phyloP scores from a whole-genome alignment of 2,797 vertebrate genomes.

The Eurystomus glaucurus region DNA sequence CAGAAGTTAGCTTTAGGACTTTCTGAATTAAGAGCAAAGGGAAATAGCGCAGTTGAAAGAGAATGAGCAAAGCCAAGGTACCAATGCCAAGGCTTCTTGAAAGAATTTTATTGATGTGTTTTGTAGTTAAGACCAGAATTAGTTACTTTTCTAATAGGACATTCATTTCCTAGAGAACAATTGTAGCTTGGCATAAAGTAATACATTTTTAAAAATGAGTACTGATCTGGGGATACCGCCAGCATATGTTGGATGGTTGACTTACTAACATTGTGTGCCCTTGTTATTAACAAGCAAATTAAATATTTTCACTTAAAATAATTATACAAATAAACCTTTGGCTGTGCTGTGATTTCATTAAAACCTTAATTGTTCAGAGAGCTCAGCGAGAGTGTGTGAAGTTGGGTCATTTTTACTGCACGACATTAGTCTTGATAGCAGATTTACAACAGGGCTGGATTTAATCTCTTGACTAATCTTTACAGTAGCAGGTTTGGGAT shows the following conservation, averaged over 20 bases:
- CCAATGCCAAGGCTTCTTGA: slow-evolving; percentile 12
- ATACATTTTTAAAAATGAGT: slow-evolving; percentile 26
- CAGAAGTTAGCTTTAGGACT: neutral
- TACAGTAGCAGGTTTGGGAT: slow-evolving; percentile 42
- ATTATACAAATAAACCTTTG: slow-evolving; percentile 62
- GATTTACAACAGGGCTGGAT: slow-evolving; percentile 59
- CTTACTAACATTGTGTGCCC: slow-evolving; percentile 36
- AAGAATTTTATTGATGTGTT: slow-evolving; percentile 54
- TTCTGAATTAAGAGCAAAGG: slow-evolving; percentile 12
- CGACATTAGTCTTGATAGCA: slow-evolving; percentile 28
- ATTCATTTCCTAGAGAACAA: slow-evolving; percentile 50
- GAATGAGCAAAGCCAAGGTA: slow-evolving; percentile 26
- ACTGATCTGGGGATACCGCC: slow-evolving; percentile 39
- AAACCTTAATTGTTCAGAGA: slow-evolving; percentile 71
- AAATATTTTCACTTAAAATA: slow-evolving; percentile 61
- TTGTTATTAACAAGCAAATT: slow-evolving; percentile 59
- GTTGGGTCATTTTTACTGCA: slow-evolving; percentile 58
- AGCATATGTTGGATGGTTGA: slow-evolving; percentile 32
- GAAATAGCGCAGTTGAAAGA: neutral
- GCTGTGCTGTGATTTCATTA: slow-evolving; percentile 50
- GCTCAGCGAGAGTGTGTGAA: slow-evolving; percentile 12
- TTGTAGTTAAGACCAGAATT: slow-evolving; percentile 71
- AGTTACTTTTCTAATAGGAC: slow-evolving; percentile 51
- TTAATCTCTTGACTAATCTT: slow-evolving; percentile 74
- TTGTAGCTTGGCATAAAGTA: slow-evolving; percentile 57